Percentiles rank a stretch among this genome's conserved stretches.
Conservation (phyloP, 1,140 invertebrate species). For the Laupala kohalensis region DNA sequence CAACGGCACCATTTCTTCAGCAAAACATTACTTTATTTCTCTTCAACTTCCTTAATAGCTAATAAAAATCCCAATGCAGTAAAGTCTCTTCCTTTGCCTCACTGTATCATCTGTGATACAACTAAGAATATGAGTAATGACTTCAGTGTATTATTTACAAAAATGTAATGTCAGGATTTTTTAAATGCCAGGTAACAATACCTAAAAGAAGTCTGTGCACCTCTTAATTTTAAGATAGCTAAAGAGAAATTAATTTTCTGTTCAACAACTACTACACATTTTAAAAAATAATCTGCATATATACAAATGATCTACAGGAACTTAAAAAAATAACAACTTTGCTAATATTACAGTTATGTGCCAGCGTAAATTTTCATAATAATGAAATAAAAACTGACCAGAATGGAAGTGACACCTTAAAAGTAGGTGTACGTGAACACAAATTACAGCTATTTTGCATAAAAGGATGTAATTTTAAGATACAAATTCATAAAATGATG, state of each 20-base stretch:
- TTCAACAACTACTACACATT: constrained; percentile 7
- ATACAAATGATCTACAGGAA: constrained; percentile 10
- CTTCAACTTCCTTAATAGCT: constrained; percentile 7
- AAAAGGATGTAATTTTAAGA: not conserved
- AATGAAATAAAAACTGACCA: constrained; percentile 9
- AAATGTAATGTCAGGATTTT: constrained; percentile 1
- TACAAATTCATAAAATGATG: not conserved
- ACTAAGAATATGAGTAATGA: constrained; percentile 6
- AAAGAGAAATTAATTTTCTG: not conserved
- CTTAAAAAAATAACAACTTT: constrained; percentile 4
- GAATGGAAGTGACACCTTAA: not conserved
- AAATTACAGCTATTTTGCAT: not conserved
- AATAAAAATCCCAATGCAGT: constrained; percentile 12
- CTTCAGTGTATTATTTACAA: constrained; percentile 5
- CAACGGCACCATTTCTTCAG: constrained; percentile 3
- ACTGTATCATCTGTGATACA: constrained; percentile 2
- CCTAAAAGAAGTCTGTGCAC: constrained; percentile 6
- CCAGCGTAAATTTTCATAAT: constrained; percentile 1
- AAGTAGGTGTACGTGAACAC: not conserved
- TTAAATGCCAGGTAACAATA: constrained; percentile 12
- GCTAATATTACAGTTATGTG: not conserved
- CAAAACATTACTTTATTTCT: constrained; percentile 11
- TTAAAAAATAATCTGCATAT: constrained; percentile 10
- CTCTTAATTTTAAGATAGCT: not conserved
- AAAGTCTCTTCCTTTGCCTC: constrained; percentile 1